Evolutionary conservation across 2,888 invertebrate genomes (phyloP).

Genomic region (Macaria notata): DNA sequence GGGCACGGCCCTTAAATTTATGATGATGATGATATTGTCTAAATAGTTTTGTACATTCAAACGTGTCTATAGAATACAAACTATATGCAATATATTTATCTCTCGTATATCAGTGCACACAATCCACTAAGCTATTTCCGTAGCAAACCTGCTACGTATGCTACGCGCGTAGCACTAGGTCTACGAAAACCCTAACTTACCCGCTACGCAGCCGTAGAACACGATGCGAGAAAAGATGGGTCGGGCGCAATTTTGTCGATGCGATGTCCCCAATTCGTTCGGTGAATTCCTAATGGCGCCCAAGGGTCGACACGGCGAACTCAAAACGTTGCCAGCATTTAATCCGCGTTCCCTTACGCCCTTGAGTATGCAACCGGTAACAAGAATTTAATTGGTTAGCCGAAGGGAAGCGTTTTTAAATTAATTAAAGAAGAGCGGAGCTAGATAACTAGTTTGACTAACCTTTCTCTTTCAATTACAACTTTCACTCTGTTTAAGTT

Average conservation of each 20-base stretch:
- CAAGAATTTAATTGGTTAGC: slow-evolving; percentile 60
- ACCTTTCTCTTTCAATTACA: slow-evolving; percentile 2
- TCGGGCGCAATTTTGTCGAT: slow-evolving; percentile 76
- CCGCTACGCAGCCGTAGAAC: slow-evolving; percentile 32
- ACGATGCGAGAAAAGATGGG: slow-evolving; percentile 73
- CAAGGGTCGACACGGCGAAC: slow-evolving; percentile 62
- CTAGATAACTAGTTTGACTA: slow-evolving; percentile 8
- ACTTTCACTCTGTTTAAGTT: background rate
- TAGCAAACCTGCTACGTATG: slow-evolving; percentile 8
- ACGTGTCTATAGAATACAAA: too few species aligned
- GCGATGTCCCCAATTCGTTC: slow-evolving; percentile 78
- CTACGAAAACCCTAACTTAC: slow-evolving; percentile 14
- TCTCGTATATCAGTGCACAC: too few species aligned
- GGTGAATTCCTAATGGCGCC: slow-evolving; percentile 75
- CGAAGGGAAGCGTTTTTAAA: slow-evolving; percentile 28
- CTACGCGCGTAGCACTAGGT: slow-evolving; percentile 5
- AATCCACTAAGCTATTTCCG: background rate
- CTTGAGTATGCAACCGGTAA: slow-evolving; percentile 49
- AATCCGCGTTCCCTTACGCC: slow-evolving; percentile 60
- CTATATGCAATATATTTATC: too few species aligned
- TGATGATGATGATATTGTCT: too few species aligned
- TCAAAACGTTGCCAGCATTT: slow-evolving; percentile 67
- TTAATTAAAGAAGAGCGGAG: slow-evolving; percentile 28
- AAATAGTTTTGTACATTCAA: too few species aligned
- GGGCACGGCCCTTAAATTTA: too few species aligned